Conservation (phyloP, 2,113 vertebrate species). For the Uria aalge region DNA sequence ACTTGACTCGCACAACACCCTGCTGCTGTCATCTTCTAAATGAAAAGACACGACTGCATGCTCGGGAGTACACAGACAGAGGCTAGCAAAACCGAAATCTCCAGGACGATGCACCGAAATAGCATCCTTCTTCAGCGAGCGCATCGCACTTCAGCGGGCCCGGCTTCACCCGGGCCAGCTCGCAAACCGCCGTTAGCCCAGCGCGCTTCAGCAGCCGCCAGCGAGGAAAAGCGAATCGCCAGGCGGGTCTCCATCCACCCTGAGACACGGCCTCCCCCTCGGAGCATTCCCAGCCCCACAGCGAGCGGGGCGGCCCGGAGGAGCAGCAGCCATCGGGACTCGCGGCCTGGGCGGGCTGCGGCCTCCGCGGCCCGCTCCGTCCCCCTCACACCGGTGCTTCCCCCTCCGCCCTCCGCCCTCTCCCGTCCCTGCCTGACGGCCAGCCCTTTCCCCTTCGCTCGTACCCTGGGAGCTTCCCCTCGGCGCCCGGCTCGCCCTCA, state of each 20-base stretch:
- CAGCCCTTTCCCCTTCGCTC: background rate
- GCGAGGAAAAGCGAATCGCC: background rate
- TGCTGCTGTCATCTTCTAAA: background rate
- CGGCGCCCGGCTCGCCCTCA: background rate
- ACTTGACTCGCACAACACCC: accelerated
- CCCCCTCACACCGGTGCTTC: background rate
- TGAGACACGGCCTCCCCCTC: background rate
- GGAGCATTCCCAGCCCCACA: background rate
- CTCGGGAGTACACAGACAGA: too few species aligned
- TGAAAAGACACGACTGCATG: accelerated
- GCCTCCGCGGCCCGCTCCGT: background rate
- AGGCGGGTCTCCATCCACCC: background rate
- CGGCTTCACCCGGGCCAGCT: background rate
- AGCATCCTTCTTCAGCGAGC: too few species aligned
- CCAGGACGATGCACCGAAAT: background rate
- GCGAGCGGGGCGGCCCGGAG: background rate
- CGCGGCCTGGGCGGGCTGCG: background rate
- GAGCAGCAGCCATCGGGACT: background rate
- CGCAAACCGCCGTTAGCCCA: too few species aligned
- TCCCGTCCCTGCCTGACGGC: background rate
- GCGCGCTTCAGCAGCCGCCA: background rate
- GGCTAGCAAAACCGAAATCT: accelerated
- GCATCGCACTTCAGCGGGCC: accelerated
- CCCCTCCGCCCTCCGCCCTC: background rate
- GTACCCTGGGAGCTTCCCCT: background rate